These are phyloP conservation scores for Piliocolobus tephrosceles DNA, from an alignment of 2,113 vertebrate genomes.

Conservation along the genomic window DNA sequence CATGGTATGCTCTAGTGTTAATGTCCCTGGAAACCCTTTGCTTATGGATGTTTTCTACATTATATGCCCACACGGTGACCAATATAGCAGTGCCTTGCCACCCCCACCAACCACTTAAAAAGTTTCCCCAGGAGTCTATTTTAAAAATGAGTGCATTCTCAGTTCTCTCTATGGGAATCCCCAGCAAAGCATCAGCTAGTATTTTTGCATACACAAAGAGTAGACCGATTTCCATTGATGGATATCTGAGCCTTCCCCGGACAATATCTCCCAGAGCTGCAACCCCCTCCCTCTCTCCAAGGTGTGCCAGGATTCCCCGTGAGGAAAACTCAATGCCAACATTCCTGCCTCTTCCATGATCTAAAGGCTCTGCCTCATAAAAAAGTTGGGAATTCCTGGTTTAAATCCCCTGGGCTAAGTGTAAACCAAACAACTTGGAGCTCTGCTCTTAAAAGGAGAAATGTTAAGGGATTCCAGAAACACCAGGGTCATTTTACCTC, in stretches of 20 bases:
- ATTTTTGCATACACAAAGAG: neutral
- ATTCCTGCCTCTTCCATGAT: neutral
- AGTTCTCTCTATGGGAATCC: neutral
- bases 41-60: neutral
- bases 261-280: neutral
- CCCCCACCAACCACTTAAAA: neutral
- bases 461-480: neutral
- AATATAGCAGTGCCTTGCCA: neutral
- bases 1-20: neutral
- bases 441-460: constrained; percentile 18
- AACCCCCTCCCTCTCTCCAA: neutral
- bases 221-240: neutral
- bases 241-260: neutral
- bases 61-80: neutral
- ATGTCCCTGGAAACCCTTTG: neutral
- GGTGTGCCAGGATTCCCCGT: neutral
- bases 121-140: neutral
- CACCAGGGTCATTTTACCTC: neutral
- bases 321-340: neutral
- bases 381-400: constrained; percentile 23
- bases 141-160: neutral
- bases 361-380: neutral
- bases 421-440: neutral
- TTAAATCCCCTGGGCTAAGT: neutral
- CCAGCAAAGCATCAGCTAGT: neutral